Evolutionary conservation across 2,888 invertebrate genomes (phyloP), one percentile per base, ranked within the genome.

Genomic region (Hyposoter dolosus): DNA sequence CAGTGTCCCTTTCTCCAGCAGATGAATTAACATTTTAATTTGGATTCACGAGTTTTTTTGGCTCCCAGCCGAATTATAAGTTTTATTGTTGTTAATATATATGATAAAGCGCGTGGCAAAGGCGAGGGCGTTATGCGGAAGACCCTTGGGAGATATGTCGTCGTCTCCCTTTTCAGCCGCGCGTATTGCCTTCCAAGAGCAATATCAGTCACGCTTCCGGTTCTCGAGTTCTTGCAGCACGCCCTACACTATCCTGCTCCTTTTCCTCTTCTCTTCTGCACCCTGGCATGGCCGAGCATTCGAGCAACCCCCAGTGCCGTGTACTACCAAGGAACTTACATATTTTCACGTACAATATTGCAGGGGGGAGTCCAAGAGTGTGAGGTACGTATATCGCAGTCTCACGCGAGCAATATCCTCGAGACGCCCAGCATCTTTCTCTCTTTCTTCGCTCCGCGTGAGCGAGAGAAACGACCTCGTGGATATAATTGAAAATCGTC

Each of bases 11-110:
- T 75, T 66, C 75, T 71, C 43, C 81, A 63, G 19, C 72, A 69
- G 75, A 69, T 77, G 88, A 89, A 90, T 89, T 88, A 90, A 88
- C 89, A 90, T 90, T 90, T 90, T 89, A 90, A 90, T 90, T 87
- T 86, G 66, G 74, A 78, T 82, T 83, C 78, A 82, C 66, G 88
- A 72, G 86, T 43, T 66, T 43, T 66, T 65, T 68, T 78, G 77
- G 75, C 83, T 84, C 74, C 68, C 79, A 56, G 78, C 77, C 81
- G 84, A 88, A 88, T 90, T 88, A 88, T 88, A 90, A 90, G 89
- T 90, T 89, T 90, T 89, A 90, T 90, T 90, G 89, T 89, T 89
- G 89, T 89, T 90, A 90, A 90, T 90, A 89, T 89, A 90, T 89
- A 90, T 89, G 90, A 90, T 89, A 89, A 90, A 88, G 88, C 82